Conservation (phyloP, 2,888 invertebrate genomes). For the Synanthedon vespiformis region DNA sequence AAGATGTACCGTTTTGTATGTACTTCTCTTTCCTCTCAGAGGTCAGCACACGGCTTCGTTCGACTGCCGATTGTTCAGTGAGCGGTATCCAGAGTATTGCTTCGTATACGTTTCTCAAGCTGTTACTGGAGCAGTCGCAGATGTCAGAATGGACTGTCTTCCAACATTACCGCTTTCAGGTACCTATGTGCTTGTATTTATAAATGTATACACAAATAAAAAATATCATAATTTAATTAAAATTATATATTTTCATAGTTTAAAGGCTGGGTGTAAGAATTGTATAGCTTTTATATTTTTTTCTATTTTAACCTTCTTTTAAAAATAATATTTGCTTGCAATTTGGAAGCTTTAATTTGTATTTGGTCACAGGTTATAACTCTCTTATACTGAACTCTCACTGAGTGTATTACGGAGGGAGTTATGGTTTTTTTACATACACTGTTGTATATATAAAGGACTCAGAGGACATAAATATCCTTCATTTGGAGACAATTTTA, state of each 20-base stretch:
- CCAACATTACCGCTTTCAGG: constrained; percentile 86
- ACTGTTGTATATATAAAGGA: no score
- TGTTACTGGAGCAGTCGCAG: constrained; percentile 85
- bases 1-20: no score
- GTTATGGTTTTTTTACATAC: no score
- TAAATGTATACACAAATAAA: not conserved
- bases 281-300: no score
- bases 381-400: no score
- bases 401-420: no score
- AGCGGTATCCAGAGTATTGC: constrained; percentile 87
- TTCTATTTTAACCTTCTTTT: no score
- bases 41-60: constrained; percentile 83
- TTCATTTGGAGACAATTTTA: not conserved
- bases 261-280: not conserved
- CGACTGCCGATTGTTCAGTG: constrained; percentile 85
- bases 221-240: not conserved
- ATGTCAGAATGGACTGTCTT: constrained; percentile 86
- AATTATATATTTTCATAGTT: not conserved
- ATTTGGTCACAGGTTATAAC: no score
- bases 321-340: no score
- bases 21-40: constrained; percentile 26
- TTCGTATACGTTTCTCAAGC: constrained; percentile 90
- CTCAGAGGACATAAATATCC: no score
- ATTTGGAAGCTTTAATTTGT: no score
- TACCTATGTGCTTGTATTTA: constrained; percentile 31